Evolutionary conservation across 2,797 vertebrate genomes (phyloP), one percentile per base, ranked within the genome.

Genomic region (Pseudochirops corinnae): DNA sequence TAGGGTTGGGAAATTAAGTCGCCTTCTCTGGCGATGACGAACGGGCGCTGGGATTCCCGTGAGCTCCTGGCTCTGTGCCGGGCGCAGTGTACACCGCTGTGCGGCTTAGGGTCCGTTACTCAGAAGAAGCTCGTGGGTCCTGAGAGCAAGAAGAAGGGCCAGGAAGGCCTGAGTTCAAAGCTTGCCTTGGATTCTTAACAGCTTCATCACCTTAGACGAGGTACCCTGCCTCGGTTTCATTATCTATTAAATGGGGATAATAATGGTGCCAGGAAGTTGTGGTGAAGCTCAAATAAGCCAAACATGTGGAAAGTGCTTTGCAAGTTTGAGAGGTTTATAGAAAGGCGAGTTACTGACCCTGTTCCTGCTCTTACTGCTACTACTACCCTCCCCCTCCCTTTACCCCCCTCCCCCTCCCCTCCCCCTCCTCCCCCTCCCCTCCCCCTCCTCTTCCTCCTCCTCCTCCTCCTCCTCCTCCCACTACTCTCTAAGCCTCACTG

Each of bases 1-100:
- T 87, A 93, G 95, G 90, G 58, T 94, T n/a, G 82, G 57, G 90
- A 90, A 93, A 60, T 53, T 94, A 21, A 18, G 3, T 26, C 16
- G 11, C 24, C 26, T 93, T 90, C 26, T 95, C 46, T 55, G 33
- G 16, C 58, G 87, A 87, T 5, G n/a, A 82, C 0, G 6, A 26
- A 92, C 18, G 5, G 24, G 56, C 1, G 50, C 33, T 33, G 56
- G 39, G 2, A 67, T 46, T 24, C 12, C 16, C 26, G 16, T 0
- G 3, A 26, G 26, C 56, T 93, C 94, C 56, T n/a, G 2, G 39
- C 11, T 55, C 53, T 55, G 53, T 55, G 53, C 53, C n/a, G n/a
- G n/a, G n/a, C n/a, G n/a, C n/a, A n/a, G n/a, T n/a, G n/a, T n/a
- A n/a, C n/a, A n/a, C n/a, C 29, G 46, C 93, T 55, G 14, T 16